phyloP scores from a whole-genome alignment of 1,140 invertebrate genomes.

The Lepidurus arcticus region DNA sequence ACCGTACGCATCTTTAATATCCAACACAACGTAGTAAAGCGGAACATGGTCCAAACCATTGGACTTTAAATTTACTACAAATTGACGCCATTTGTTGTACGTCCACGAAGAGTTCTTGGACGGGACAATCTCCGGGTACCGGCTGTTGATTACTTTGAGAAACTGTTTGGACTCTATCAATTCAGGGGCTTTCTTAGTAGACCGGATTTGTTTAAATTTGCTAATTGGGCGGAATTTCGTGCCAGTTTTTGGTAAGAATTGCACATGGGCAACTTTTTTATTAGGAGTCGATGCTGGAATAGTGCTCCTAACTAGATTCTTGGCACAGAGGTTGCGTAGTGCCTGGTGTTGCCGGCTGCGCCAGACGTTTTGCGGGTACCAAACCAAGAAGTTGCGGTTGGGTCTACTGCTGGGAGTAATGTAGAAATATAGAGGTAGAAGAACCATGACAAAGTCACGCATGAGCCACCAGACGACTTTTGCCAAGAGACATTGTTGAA shows the following conservation, averaged over 20 bases:
- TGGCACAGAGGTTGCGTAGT: background rate
- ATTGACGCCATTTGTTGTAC: background rate
- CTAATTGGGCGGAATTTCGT: background rate
- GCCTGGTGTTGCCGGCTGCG: background rate
- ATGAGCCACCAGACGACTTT: slow-evolving; percentile 2
- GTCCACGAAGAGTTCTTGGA: background rate
- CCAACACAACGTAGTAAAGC: background rate
- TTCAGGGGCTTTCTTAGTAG: background rate
- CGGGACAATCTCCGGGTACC: background rate
- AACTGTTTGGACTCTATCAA: background rate
- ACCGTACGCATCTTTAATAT: background rate
- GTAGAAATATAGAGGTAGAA: background rate
- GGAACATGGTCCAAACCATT: background rate
- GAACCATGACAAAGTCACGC: background rate
- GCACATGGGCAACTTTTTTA: background rate
- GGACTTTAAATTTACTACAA: background rate
- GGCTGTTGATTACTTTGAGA: background rate
- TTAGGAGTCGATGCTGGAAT: background rate
- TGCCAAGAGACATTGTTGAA: background rate
- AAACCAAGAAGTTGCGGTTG: background rate
- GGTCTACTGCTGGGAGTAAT: background rate
- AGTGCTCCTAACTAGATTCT: background rate
- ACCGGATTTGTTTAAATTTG: background rate
- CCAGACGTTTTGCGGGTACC: background rate
- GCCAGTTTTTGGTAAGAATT: background rate